Base-by-base conservation (phyloP, 2,797 vertebrate species). In the Selene dorsalis region DNA sequence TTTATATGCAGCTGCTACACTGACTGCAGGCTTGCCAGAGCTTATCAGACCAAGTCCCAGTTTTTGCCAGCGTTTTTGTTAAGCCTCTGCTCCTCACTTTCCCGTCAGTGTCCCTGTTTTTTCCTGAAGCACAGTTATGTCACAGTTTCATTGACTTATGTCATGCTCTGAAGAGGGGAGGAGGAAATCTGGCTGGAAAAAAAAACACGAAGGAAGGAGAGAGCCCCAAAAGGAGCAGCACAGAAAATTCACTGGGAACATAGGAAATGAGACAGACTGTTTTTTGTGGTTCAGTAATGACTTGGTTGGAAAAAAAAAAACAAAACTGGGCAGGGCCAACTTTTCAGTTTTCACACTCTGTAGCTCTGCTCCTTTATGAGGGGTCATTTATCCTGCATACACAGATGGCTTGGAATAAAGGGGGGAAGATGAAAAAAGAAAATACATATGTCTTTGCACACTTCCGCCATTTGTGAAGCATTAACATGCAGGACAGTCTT, bases 1-100 rank as follows among this genome's bases (percentile, higher is more conserved):
- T 93, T 94, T 79, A 88, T 87, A 91, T 91, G 88, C 91, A 86
- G 90, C 88, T 90, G 90, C 77, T 73, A 81, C 71, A 74, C 74
- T 58, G 73, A 66, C 91, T 93, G 87, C 91, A 92, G 87, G 63
- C 80, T 75, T 69, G 53, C 16, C 69, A 63, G 69, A 87, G 83
- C 84, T 82, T 59, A 83, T 83, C 82, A 82, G 75, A 76, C 71
- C 62, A 69, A 80, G 70, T 80, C 79, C 67, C 69, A 58, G 59
- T 61, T 75, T 75, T 74, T 84, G 28, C 43, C 26, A 12, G 14
- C 67, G 18, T 77, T 80, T 77, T 13, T 69, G 38, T 48, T 16
- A 69, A 55, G 39, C 26, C 39, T 68, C 24, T 22, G 8, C 50
- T 68, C 10, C 50, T 75, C 66, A 32, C 18, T 64, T 32, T 45